phyloP scores from a whole-genome alignment of 2,113 vertebrate genomes.

The Bubo blakistoni region DNA sequence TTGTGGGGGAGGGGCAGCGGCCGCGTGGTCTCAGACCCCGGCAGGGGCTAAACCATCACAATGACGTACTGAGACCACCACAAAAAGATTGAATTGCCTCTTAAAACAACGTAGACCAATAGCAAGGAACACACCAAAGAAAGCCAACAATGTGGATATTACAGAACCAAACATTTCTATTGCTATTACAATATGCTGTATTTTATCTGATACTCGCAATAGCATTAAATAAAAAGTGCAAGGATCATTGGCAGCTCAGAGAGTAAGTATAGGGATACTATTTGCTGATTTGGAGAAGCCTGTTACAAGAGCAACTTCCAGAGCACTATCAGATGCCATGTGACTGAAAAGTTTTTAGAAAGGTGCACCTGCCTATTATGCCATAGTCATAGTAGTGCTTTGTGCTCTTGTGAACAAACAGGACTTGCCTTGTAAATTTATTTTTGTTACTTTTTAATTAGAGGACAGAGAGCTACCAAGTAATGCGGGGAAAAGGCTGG shows the following conservation, averaged over 20 bases:
- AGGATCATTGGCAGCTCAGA: not conserved
- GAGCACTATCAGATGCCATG: not conserved
- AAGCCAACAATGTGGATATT: not conserved
- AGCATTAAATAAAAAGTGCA: not conserved
- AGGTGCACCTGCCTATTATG: not conserved
- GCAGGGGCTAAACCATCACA: too few relatives aligned
- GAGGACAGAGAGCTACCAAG: not conserved
- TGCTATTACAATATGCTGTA: not conserved
- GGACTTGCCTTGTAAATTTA: not conserved
- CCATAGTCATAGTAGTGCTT: not conserved
- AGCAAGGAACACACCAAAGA: not conserved
- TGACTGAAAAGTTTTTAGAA: not conserved
- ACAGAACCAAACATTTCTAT: not conserved
- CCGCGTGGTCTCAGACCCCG: too few relatives aligned
- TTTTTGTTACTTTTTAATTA: not conserved
- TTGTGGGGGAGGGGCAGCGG: too few relatives aligned
- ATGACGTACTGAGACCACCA: rapidly evolving
- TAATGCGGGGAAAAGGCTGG: not conserved
- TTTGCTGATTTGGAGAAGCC: not conserved
- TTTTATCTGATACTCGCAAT: not conserved
- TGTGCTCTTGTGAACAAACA: not conserved
- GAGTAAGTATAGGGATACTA: not conserved
- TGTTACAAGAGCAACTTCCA: not conserved
- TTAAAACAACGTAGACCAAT: not conserved
- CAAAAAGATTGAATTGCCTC: not conserved